phyloP scores from a whole-genome alignment of 2,888 invertebrate species.

The Nomada goodeniana region DNA sequence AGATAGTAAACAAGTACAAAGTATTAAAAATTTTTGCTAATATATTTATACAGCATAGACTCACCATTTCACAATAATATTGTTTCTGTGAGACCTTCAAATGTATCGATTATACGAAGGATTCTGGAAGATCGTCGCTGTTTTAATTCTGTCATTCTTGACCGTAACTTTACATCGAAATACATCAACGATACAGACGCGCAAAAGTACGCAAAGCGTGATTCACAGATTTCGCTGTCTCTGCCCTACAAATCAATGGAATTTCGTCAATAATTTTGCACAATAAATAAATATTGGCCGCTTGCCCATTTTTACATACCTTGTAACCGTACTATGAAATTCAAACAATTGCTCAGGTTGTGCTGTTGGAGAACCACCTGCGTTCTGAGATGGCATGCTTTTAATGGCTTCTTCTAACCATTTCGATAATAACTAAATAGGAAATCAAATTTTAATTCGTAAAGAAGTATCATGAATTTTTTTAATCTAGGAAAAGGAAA shows the following conservation, averaged over 20 bases:
- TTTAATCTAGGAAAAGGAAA: background rate
- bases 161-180: constrained; percentile 44
- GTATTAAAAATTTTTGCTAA: constrained; percentile 43
- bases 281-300: background rate
- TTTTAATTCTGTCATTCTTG: constrained; percentile 44
- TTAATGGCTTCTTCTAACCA: constrained; percentile 92
- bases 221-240: constrained; percentile 91
- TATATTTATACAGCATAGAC: constrained; percentile 52
- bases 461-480: background rate
- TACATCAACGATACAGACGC: constrained; percentile 92
- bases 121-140: constrained; percentile 55
- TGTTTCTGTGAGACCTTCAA: constrained; percentile 45
- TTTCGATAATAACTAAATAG: constrained; percentile 85
- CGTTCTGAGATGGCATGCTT: constrained; percentile 90
- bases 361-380: constrained; percentile 90
- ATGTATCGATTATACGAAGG: constrained; percentile 39
- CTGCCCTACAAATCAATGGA: constrained; percentile 86
- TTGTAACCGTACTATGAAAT: constrained; percentile 91
- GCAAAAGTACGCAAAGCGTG: constrained; percentile 93
- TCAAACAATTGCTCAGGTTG: constrained; percentile 93
- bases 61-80: constrained; percentile 55
- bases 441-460: constrained; percentile 10
- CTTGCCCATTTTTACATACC: constrained; percentile 85
- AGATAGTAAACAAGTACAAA: constrained; percentile 66
- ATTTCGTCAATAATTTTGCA: background rate